A percentile compares a stretch with the other conserved stretches of the same genome.
Evolutionary conservation across 2,113 vertebrate genomes (phyloP).

Genomic region (Anhinga anhinga): DNA sequence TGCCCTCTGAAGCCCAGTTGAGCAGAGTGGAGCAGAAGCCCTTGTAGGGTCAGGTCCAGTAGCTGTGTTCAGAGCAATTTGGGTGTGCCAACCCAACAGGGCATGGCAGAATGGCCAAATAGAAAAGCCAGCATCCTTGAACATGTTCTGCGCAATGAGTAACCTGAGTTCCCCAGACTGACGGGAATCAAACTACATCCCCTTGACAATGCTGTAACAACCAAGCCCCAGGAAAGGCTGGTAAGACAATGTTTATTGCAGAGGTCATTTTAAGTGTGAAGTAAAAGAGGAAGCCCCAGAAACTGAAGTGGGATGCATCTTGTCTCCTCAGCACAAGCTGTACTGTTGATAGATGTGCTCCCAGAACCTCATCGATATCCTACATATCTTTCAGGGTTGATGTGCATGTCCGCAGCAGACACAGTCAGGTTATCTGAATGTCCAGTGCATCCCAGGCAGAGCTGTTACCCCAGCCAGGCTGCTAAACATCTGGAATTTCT

Average conservation of each 20-base stretch:
- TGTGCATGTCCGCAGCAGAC: neutral
- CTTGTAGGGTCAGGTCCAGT: no score
- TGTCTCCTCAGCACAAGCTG: neutral
- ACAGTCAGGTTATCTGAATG: neutral
- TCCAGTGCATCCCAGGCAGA: neutral
- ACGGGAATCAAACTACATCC: neutral
- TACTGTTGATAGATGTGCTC: neutral
- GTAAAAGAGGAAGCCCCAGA: neutral
- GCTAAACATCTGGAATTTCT: neutral
- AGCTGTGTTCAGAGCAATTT: neutral
- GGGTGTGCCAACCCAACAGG: neutral
- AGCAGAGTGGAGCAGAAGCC: neutral
- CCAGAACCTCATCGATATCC: neutral
- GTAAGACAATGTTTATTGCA: neutral
- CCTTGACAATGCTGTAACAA: neutral
- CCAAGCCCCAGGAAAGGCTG: neutral
- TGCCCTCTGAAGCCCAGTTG: neutral
- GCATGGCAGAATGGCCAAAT: neutral
- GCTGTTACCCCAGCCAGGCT: neutral
- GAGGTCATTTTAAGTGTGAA: neutral
- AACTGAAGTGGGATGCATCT: neutral
- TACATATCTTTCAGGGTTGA: neutral
- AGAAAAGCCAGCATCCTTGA: neutral
- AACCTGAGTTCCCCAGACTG: neutral
- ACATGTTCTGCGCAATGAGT: neutral